Base-by-base conservation (phyloP, 2,888 invertebrate genomes). In the Drosophila melanosoma region DNA sequence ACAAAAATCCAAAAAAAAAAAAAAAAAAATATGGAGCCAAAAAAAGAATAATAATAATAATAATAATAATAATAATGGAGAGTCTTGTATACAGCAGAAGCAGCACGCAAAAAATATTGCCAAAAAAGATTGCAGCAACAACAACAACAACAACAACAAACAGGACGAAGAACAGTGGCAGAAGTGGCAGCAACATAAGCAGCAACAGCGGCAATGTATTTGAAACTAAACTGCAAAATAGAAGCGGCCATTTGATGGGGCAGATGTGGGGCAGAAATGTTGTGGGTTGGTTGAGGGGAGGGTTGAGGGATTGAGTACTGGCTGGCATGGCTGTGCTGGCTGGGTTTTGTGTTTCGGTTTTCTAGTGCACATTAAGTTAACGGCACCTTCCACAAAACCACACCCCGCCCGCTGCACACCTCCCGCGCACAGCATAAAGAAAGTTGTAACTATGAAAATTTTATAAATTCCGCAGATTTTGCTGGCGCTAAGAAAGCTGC, bases 371-470 rank as follows among this genome's bases (percentile, higher is more conserved):
- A 83, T 86, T 83, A 88, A 81, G 84, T 88, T 72, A 86, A 83
- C 85, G 71, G 79, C 51, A 29, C 12, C 63, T 36, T 17, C 15
- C 49, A 23, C 40, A 26, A n/a, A 32, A 45, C 40, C 51, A 12
- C 54, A 0, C 63, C 17, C 2, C 3, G 3, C 29, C 29, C 15
- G 15, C 36, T 0, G 4, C 33, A 32, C 6, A 10, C 48, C 52
- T 17, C 52, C n/a, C 26, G n/a, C 64, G 48, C 80, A 58, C 65
- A 81, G 76, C 82, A 80, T 82, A 90, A 90, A 87, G 89, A 90
- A 88, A 88, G 89, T 88, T 89, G 89, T 89, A 89, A 89, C 91
- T 91, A 89, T 89, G 90, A 91, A 89, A 91, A 89, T 91, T 91
- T 90, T 90, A 91, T 89, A 89, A 89, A 89, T 89, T 89, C 87